These are phyloP conservation scores for Hystrix cristata DNA, from an alignment of 2,113 vertebrate genomes.

Conservation along the genomic window DNA sequence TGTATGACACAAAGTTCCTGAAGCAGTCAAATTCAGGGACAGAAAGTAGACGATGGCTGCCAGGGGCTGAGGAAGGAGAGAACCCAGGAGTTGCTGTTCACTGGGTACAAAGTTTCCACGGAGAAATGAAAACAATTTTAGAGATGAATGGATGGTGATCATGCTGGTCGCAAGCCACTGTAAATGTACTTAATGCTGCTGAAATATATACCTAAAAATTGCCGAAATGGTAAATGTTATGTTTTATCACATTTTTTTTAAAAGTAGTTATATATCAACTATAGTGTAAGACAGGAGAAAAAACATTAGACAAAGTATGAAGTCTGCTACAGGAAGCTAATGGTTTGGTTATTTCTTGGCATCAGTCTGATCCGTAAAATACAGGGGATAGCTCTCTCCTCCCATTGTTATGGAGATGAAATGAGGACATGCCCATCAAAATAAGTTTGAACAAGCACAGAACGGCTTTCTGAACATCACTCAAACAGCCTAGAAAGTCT, in stretches of 20 bases:
- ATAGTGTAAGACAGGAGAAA: not conserved
- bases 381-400: not conserved
- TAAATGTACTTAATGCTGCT: not conserved
- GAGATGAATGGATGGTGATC: not conserved
- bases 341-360: not conserved
- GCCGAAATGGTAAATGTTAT: not conserved
- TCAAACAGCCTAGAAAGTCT: not conserved
- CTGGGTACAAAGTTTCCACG: not conserved
- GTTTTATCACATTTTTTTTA: not conserved
- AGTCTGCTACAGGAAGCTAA: not conserved
- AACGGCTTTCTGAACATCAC: not conserved
- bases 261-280: not conserved
- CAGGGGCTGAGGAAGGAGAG: not conserved
- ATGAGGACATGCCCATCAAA: not conserved
- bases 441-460: not conserved
- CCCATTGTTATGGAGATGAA: not conserved
- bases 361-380: not conserved
- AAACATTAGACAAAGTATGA: not conserved
- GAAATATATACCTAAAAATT: not conserved
- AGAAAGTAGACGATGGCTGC: rapidly evolving
- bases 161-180: not conserved
- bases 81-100: not conserved
- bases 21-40: too few relatives aligned
- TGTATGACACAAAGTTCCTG: not conserved
- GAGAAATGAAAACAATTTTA: not conserved